Conservation (phyloP, 2,888 invertebrate genomes). For the Chrysodeixis includens region DNA sequence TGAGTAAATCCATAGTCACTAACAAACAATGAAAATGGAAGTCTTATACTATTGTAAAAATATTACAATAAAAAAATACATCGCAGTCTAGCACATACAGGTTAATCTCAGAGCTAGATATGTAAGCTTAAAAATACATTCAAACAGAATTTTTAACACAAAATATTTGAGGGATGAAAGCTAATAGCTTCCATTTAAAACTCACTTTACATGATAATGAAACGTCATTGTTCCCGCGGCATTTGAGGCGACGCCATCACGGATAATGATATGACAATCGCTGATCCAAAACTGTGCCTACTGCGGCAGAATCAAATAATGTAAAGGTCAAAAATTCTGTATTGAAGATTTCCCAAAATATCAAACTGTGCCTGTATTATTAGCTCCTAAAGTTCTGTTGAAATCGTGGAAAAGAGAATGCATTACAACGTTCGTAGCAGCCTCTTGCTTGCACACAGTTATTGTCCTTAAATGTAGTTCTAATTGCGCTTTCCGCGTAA, state of each 20-base stretch:
- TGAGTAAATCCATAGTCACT: too few relatives aligned
- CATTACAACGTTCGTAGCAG: too few relatives aligned
- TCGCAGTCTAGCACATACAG: neutral
- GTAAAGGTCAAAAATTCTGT: neutral
- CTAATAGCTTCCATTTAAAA: conserved; percentile 2
- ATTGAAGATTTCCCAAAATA: neutral
- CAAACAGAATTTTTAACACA: too few relatives aligned
- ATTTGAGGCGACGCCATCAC: conserved; percentile 16
- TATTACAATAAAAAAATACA: too few relatives aligned
- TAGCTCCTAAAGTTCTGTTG: too few relatives aligned
- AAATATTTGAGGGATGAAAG: neutral
- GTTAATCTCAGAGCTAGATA: neutral
- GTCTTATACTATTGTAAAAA: too few relatives aligned
- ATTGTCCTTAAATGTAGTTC: too few relatives aligned
- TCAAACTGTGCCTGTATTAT: neutral
- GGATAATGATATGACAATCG: conserved; percentile 29
- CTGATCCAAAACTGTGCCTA: conserved; percentile 6
- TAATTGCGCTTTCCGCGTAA: too few relatives aligned
- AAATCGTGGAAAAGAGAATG: too few relatives aligned
- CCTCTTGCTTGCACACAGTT: too few relatives aligned
- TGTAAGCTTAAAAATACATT: neutral
- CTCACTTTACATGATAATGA: conserved; percentile 2
- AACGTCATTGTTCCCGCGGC: conserved; percentile 9
- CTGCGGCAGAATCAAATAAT: neutral
- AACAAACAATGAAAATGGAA: too few relatives aligned